Conservation (phyloP, 1,140 invertebrate genomes). For the Triops cancriformis region DNA sequence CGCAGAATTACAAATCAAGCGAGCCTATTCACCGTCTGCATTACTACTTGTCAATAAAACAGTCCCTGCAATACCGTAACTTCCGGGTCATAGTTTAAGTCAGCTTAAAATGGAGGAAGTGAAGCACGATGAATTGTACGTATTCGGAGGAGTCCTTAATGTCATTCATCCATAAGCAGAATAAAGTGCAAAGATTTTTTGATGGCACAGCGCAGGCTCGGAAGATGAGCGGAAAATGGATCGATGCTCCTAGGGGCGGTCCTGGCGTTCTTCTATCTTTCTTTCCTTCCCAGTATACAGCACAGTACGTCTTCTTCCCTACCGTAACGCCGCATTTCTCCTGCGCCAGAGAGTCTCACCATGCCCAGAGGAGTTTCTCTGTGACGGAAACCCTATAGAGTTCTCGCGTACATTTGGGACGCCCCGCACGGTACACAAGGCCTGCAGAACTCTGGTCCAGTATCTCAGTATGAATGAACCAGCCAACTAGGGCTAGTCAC, state of each 20-base stretch:
- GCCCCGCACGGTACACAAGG: not conserved
- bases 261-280: not conserved
- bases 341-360: not conserved
- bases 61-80: not conserved
- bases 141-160: no score
- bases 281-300: not conserved
- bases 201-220: not conserved
- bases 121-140: no score
- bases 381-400: not conserved
- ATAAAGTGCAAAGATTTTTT: not conserved
- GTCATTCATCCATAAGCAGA: not conserved
- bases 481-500: not conserved
- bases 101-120: no score
- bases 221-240: not conserved
- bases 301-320: not conserved
- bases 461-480: constrained; percentile 10
- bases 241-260: not conserved
- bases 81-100: no score
- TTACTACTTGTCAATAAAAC: not conserved
- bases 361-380: not conserved
- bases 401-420: not conserved
- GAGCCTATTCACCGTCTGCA: not conserved
- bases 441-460: not conserved
- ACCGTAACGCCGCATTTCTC: not conserved
- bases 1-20: constrained; percentile 9